Conservation (phyloP, 2,888 invertebrate genomes). For the Hermaeophaga mercurialis region DNA sequence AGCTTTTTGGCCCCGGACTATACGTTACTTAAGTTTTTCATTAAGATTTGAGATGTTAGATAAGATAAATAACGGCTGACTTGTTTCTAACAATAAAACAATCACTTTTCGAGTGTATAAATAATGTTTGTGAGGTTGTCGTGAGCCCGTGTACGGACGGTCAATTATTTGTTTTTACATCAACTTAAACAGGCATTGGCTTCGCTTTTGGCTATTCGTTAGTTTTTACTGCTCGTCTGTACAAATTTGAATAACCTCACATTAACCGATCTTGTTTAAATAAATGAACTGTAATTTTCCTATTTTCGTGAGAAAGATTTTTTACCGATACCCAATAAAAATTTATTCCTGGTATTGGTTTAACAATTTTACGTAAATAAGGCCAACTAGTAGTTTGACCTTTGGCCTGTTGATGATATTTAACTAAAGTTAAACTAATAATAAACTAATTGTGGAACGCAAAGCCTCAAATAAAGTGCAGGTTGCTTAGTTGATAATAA, state of each 20-base stretch:
- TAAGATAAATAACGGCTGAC: slow-evolving; percentile 5
- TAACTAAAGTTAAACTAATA: too few relatives aligned
- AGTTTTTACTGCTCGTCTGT: slow-evolving; percentile 1
- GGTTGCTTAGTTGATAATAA: too few relatives aligned
- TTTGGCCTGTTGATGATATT: too few relatives aligned
- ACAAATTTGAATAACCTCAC: slow-evolving; percentile 7
- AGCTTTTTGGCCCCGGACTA: neutral
- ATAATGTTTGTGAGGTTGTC: slow-evolving; percentile 5
- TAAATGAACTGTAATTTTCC: slow-evolving; percentile 1
- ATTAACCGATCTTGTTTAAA: slow-evolving; percentile 3
- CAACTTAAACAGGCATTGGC: neutral
- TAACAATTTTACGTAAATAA: too few relatives aligned
- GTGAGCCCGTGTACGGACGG: neutral
- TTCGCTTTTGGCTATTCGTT: slow-evolving; percentile 5
- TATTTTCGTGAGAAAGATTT: neutral
- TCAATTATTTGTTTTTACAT: slow-evolving; percentile 8
- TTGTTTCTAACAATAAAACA: slow-evolving; percentile 8
- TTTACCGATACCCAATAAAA: too few relatives aligned
- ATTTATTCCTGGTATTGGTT: too few relatives aligned
- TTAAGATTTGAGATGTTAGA: neutral
- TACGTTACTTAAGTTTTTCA: neutral
- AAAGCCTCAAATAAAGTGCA: too few relatives aligned
- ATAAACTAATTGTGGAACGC: too few relatives aligned
- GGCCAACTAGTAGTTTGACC: too few relatives aligned
- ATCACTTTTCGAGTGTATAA: slow-evolving; percentile 5